phyloP scores from a whole-genome alignment of 37 sponge, comb jelly and placozoan genomes.

The Bolinopsis microptera region DNA sequence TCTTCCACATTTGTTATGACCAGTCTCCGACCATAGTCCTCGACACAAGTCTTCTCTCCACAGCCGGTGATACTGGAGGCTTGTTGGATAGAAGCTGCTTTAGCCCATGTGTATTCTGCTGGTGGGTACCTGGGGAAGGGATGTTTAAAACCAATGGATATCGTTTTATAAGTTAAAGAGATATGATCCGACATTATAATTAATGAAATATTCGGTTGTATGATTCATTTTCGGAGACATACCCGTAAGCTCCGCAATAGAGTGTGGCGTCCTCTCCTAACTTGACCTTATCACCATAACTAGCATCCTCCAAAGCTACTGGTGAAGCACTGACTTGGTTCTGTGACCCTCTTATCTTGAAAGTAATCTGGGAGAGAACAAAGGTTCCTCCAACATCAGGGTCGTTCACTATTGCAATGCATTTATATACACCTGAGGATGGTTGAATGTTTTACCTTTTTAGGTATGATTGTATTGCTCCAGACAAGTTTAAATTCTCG shows the following conservation, averaged over 20 bases:
- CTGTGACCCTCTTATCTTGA: constrained; percentile 33
- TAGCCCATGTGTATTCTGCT: constrained; percentile 56
- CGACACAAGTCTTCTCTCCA: constrained; percentile 47
- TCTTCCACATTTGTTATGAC: neutral
- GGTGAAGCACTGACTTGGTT: constrained; percentile 23
- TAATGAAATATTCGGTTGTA: too few species aligned
- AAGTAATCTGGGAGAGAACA: constrained; percentile 14
- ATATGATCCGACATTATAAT: too few species aligned
- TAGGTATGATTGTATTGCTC: too few species aligned
- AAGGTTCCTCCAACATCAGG: neutral
- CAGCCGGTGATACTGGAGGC: constrained; percentile 30
- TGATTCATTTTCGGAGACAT: too few species aligned
- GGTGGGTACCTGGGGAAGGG: constrained; percentile 8
- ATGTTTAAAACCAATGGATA: too few species aligned
- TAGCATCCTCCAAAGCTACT: constrained; percentile 24
- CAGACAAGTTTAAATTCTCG: too few species aligned
- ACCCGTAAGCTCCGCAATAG: constrained; percentile 59
- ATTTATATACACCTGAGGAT: neutral
- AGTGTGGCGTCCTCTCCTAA: neutral
- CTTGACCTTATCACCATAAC: constrained; percentile 19
- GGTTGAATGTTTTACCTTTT: too few species aligned
- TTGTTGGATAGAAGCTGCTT: constrained; percentile 19
- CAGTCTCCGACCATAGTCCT: constrained; percentile 43
- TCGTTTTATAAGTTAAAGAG: too few species aligned
- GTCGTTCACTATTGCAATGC: constrained; percentile 1